Base-by-base conservation (phyloP, 2,797 vertebrate species). In the Cephalopachus bancanus region DNA sequence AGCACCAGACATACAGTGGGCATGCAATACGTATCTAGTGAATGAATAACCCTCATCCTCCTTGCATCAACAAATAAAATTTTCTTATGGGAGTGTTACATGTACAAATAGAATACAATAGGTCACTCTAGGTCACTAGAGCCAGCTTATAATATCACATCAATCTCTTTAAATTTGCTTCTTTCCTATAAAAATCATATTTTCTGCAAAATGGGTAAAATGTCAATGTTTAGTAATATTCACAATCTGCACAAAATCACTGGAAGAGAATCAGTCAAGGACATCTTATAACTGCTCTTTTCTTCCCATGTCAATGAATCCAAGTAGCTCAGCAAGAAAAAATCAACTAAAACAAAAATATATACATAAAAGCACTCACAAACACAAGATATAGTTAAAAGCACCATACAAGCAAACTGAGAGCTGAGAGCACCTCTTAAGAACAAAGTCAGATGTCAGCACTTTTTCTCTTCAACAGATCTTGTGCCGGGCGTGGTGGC, bases 351-450 rank as follows among this genome's bases (percentile, higher is more conserved):
- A 93, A 60, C 65, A 81, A 90, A 83, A 69, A 81, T 7, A 76
- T 20, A 55, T 3, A 81, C 11, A 75, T 14, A 96, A 88, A 86
- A 89, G 53, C 89, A 53, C 59, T 89, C 93, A 83, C 20, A 83
- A 96, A 96, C 62, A 92, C 14, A 69, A 83, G 26, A 53, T 65
- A 95, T 49, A 3, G 12, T 92, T 92, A 83, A 62, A 95, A 30
- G 37, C 5, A 79, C 65, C 62, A 93, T 7, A 85, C 33, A 22
- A 55, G 24, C 8, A 28, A 80, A 84, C 12, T 5, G 44, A 44
- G 85, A 86, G 83, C 6, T 2, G 44, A 89, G 8, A 65, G 44
- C 28, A 10, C 44, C 26, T 86, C 33, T 67, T 59, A 60, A n/a
- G 71, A 33, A 22, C 0, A 33, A 51, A 74, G 24, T 95, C 64